Base-by-base conservation (phyloP, 2,113 vertebrate species). In the Cheirogaleus medius region DNA sequence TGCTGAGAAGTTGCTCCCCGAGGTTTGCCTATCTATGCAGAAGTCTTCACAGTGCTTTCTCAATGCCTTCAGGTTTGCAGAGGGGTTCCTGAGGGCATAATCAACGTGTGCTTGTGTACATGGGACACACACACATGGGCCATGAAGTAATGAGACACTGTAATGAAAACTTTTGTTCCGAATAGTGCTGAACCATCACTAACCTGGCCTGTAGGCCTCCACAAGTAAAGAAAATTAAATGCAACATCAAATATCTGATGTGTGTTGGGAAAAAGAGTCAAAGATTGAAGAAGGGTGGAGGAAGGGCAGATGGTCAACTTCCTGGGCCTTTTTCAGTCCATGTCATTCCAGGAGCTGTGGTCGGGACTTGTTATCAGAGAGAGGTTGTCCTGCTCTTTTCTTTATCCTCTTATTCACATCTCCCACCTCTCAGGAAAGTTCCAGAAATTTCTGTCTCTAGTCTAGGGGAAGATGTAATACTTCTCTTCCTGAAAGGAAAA, bases 401-500 rank as follows among this genome's bases (percentile, higher is more conserved):
- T 83, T 54, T 9, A 11, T 85, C 20, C 8, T 78, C 39, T 78
- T 71, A 14, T 83, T 86, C 29, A 10, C 13, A 47, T 6, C 10
- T 20, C 7, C 29, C 9, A 3, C 5, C 0, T 15, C n/a, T 44
- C n/a, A n/a, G 2, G 18, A 39, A 3, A 56, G 29, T 81, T 94
- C 77, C 23, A 80, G 54, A 94, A 87, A 58, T 76, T 92, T 27
- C 39, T 76, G 1, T 95, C n/a, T 84, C 44, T 42, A 47, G 2
- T 56, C 2, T 3, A 66, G 14, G 6, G 17, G 25, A 91, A 39
- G 49, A 95, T 44, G 76, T 56, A 54, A 58, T 37, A 77, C 47
- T 5, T 73, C 17, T 91, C 29, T 91, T 80, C 27, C 84, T 95
- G 42, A 94, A 71, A 94, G 69, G 14, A 78, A 90, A 78, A 66